Base-by-base conservation (phyloP, 2,113 vertebrate species). In the Gorsachius goisagi region DNA sequence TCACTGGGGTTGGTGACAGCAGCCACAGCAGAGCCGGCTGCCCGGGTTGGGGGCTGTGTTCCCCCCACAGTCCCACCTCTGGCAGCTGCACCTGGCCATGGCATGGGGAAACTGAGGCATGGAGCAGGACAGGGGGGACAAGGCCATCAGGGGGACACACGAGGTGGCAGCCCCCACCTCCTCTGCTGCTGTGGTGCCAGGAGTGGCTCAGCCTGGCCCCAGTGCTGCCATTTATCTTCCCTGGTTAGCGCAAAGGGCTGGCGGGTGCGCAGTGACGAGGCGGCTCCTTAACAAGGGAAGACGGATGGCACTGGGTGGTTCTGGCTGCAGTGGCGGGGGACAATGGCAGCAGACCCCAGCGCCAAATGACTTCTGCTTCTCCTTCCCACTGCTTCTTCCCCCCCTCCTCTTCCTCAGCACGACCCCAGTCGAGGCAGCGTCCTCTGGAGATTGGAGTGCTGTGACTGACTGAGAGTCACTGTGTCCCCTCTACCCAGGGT, bases 271-370 rank as follows among this genome's bases (percentile, higher is more conserved):
- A 7, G 95, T 94, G 95, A 84, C 44, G 64, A 95, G 96, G 96
- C 58, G 73, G 89, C 89, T 96, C 95, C 96, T 83, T 97, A 96
- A 97, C 73, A 62, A 97, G 96, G 73, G 71, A 93, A 93, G 97
- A 96, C 68, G 91, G 88, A 93, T 95, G 96, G 95, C 93, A 91
- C 45, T 3, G n/a, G 55, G 81, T 15, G 12, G 89, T 95, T 76
- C 74, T 53, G n/a, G 77, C 93, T 84, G 93, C 12, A 8, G 53
- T 14, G 26, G n/a, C 21, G 92, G 71, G 20, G 44, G 19, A 52
- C 9, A 0, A 5, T 13, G 69, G 44, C 13, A 9, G 66, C 69
- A 44, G 17, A 81, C 30, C 83, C 74, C 1, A 1, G 28, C 10
- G 1, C 83, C 87, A 75, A 88, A 75, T 0, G 12, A 23, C 62